These are phyloP conservation scores for Dasyurus viverrinus DNA, from an alignment of 2,113 vertebrate genomes.

Conservation along the genomic window DNA sequence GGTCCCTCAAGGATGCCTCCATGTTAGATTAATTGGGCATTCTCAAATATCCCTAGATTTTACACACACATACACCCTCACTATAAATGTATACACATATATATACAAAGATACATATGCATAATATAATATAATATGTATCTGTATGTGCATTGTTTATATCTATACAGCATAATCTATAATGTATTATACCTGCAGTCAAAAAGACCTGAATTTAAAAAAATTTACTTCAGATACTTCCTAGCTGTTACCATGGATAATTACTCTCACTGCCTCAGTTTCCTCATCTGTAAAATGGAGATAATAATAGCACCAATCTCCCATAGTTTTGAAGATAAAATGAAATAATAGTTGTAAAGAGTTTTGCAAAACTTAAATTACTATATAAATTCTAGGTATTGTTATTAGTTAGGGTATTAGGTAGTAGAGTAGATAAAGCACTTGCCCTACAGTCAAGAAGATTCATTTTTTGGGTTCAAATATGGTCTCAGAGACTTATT, in stretches of 20 bases:
- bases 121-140: too few species aligned
- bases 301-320: not conserved
- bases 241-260: not conserved
- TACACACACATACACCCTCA: not conserved
- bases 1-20: not conserved
- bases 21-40: not conserved
- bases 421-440: too few species aligned
- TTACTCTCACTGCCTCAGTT: not conserved
- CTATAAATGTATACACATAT: not conserved
- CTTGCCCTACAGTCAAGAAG: too few species aligned
- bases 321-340: not conserved
- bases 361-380: not conserved
- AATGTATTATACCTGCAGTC: not conserved
- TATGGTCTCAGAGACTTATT: too few species aligned
- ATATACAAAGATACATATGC: too few species aligned
- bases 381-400: not conserved
- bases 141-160: not conserved
- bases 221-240: not conserved
- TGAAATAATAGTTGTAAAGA: not conserved
- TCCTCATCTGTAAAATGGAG: not conserved
- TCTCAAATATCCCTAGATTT: not conserved
- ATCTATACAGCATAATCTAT: not conserved
- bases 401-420: not conserved
- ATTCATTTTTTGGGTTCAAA: too few species aligned
- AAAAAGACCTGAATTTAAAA: not conserved